Percentiles rank a stretch among this genome's conserved stretches.
These are phyloP conservation scores for Ivindomyrus marchei DNA, from an alignment of 2,113 vertebrate genomes.

Conservation along the genomic window DNA sequence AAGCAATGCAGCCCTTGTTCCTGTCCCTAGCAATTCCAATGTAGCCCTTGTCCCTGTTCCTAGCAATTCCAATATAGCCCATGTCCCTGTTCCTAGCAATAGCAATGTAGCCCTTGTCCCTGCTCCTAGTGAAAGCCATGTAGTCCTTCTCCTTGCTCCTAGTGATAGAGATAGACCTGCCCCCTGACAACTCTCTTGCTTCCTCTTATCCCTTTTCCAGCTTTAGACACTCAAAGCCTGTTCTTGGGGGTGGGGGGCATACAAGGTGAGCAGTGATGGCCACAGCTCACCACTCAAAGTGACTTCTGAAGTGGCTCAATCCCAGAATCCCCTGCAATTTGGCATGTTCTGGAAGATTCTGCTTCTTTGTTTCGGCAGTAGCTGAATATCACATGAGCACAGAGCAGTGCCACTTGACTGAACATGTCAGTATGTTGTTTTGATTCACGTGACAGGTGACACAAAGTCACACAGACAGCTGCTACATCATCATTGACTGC, in stretches of 20 bases:
- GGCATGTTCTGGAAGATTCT: not conserved
- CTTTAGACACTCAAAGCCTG: not conserved
- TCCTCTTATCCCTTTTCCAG: not conserved
- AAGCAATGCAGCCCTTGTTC: not conserved
- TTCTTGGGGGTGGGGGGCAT: not conserved
- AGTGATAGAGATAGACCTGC: not conserved
- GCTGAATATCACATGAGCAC: not conserved
- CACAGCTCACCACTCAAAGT: not conserved
- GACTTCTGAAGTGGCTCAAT: not conserved
- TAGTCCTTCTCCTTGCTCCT: not conserved
- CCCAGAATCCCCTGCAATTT: not conserved
- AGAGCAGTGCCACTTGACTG: not conserved
- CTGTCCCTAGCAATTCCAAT: not conserved
- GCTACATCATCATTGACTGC: not conserved
- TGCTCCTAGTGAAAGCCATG: not conserved
- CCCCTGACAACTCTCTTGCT: not conserved
- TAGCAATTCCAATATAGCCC: not conserved
- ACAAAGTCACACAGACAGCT: not conserved
- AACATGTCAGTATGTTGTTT: not conserved
- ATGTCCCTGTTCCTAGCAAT: accelerated
- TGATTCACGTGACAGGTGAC: not conserved
- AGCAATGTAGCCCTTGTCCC: not conserved
- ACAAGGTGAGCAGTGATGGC: not conserved
- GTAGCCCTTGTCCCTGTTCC: not conserved
- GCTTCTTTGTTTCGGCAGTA: not conserved